Conservation (phyloP, 2,797 vertebrate genomes). For the Calcarius lapponicus region DNA sequence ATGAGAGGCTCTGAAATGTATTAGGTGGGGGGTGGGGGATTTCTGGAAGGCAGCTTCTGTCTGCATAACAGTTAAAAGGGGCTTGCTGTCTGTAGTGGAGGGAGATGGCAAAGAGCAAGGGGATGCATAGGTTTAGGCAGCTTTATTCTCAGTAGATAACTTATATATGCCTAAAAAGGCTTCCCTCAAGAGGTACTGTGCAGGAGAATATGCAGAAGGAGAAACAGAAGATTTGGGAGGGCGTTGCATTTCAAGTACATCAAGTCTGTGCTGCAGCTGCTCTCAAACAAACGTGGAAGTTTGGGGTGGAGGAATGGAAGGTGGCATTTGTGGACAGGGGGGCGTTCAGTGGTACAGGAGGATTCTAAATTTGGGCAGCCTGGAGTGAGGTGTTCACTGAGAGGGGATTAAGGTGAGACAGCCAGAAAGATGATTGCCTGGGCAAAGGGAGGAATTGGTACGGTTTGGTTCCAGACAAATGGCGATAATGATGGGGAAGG, state of each 20-base stretch:
- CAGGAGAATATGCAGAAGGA: neutral
- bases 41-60: neutral
- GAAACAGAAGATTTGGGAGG: neutral
- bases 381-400: neutral
- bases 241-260: neutral
- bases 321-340: neutral
- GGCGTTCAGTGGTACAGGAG: neutral
- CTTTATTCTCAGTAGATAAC: neutral
- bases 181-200: neutral
- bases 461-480: neutral
- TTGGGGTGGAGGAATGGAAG: neutral
- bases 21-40: neutral
- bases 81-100: neutral
- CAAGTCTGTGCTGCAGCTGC: neutral
- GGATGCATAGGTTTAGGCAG: neutral
- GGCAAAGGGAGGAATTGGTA: neutral
- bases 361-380: neutral
- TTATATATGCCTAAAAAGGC: neutral
- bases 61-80: neutral
- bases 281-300: neutral
- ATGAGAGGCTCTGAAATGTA: neutral
- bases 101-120: neutral
- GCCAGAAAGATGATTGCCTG: neutral
- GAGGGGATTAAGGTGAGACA: neutral
- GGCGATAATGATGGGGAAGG: neutral